Conservation (phyloP, 2,888 invertebrate genomes). For the Synanthedon tipuliformis region DNA sequence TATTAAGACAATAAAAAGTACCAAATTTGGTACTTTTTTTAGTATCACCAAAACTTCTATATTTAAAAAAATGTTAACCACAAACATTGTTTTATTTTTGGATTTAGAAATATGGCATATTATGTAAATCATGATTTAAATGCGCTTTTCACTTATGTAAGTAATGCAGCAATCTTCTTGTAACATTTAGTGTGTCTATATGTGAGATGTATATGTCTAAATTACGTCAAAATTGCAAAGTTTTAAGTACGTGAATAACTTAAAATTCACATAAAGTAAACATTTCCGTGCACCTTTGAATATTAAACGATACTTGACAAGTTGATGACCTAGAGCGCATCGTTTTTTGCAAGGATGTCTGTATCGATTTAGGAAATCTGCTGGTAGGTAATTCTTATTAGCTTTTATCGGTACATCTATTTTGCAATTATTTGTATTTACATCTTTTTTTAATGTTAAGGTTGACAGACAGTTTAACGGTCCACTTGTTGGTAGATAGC, state of each 20-base stretch:
- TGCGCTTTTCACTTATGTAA: no score
- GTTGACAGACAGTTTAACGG: no score
- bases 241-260: background rate
- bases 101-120: no score
- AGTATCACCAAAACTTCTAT: no score
- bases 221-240: slow-evolving; percentile 7
- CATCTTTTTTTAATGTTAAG: slow-evolving; percentile 5
- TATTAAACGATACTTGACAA: slow-evolving; percentile 21
- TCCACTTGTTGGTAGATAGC: no score
- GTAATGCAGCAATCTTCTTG: no score
- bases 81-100: no score
- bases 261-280: slow-evolving; percentile 1
- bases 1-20: no score
- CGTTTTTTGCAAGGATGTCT: slow-evolving; percentile 11
- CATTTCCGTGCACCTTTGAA: slow-evolving; percentile 31
- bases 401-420: background rate
- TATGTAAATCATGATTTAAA: no score
- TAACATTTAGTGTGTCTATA: background rate
- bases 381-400: background rate
- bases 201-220: background rate
- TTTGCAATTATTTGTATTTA: background rate
- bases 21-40: no score
- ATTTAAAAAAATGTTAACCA: no score
- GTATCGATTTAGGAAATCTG: slow-evolving; percentile 2
- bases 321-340: slow-evolving; percentile 27